Evolutionary conservation across 2,888 invertebrate genomes (phyloP), one percentile per base, ranked within the genome.

Genomic region (Pseudococcus jackbeardsleyi): DNA sequence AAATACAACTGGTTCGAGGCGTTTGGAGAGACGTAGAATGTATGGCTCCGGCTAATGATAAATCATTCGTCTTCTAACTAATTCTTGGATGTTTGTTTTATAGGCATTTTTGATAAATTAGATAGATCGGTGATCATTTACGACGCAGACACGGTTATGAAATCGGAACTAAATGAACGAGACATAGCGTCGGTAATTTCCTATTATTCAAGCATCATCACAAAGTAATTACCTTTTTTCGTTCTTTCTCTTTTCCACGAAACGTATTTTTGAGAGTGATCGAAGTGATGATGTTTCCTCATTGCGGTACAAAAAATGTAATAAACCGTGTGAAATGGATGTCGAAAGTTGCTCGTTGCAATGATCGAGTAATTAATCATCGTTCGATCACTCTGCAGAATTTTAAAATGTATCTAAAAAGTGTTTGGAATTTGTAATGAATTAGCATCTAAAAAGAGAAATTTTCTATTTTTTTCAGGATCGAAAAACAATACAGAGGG

Each of bases 141-240:
- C 90, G 94, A 94, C 89, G 94, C 94, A 88, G 93, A 93, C 90
- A 93, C 93, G 91, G 93, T 94, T 90, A 92, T 92, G 89, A 91
- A 93, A 90, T 93, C 94, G 89, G 93, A 93, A 89, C 92, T 94
- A 89, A 94, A 94, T 90, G 94, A 94, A 91, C 93, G 94, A 90
- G 95, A 95, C 92, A 93, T 95, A 90, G 94, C 95, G 89, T 94
- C 94, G 90, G 93, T 95, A 90, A 92, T 95, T 90, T 93, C 95
- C 91, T 95, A 95, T 92, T 95, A 95, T 92, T 93, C 94, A 90
- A 93, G 95, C 90, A 93, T 95, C 91, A 94, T 95, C n/a, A 84
- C 89, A 90, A 94, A 94, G 95, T 95, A 93, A 93, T 93, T 91
- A 46, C 72, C 7, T 72, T 72, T 72, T 72, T 72, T 33, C n/a